Evolutionary conservation across 2,888 invertebrate genomes (phyloP), one percentile per base, ranked within the genome.

Genomic region (Cryptocephalus primarius): DNA sequence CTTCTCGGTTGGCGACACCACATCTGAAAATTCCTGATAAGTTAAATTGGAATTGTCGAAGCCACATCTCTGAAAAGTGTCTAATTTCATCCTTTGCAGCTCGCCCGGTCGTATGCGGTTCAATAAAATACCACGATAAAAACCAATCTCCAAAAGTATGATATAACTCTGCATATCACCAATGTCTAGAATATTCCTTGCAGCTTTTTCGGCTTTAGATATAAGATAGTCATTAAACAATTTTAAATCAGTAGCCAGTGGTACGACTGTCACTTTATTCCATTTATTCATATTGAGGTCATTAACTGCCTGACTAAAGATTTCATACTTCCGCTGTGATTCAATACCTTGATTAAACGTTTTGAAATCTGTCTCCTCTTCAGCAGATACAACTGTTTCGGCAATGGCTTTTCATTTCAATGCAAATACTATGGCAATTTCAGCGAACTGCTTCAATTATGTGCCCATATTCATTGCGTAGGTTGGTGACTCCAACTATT

Each of bases 341-440:
- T 48, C 43, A 39, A 58, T 38, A 39, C 55, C 43, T 12, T 52
- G 50, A 39, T 53, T 56, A 42, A 59, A 51, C 34, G 56, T 55
- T 51, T 58, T 59, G 31, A 58, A 40, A 33, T 55, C 32, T 39
- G 55, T 55, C 43, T 49, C 50, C 8, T 54, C 50, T 39, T 53
- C 43, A 32, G 47, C 47, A 10, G 46, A 32, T 34, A 32, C 9
- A 33, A 48, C 32, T 38, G 31, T 41, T 33, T 11, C 33, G n/a
- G 32, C 22, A 42, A 33, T 33, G n/a, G 32, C 32, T 46, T 40
- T 48, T 43, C 34, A 33, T 39, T 48, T 48, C 13, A 48, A 34
- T 32, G 40, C 39, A 45, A 32, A 42, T 14, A 14, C 22, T 32
- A 54, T 45, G 10, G 43, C 48, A 31, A 46, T 38, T 42, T 46